phyloP scores from a whole-genome alignment of 2,888 invertebrate species.

The Tanytarsus gracilentus region DNA sequence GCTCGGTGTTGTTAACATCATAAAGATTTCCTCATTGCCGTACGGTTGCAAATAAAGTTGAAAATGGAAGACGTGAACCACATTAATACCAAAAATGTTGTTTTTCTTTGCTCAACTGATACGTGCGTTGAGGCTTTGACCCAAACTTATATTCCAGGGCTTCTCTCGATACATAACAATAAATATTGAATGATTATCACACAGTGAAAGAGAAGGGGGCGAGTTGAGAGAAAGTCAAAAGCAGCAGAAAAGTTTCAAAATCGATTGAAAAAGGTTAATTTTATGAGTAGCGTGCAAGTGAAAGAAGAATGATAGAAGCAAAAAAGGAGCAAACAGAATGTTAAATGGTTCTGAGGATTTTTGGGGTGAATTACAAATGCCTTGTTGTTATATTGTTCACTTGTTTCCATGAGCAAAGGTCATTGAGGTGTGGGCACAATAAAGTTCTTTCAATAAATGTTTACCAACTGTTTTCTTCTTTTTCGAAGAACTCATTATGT shows the following conservation, averaged over 20 bases:
- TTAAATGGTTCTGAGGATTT: conserved; percentile 24
- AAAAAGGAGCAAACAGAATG: neutral
- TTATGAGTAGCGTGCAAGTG: conserved; percentile 13
- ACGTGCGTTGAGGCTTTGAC: neutral
- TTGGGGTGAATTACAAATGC: conserved; percentile 21
- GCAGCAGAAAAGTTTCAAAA: neutral
- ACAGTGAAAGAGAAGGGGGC: neutral
- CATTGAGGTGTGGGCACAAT: neutral
- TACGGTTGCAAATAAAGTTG: conserved; percentile 17
- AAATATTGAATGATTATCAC: conserved; percentile 27
- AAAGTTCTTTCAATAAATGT: neutral
- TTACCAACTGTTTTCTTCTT: no score
- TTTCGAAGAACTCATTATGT: no score
- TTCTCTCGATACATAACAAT: conserved; percentile 10
- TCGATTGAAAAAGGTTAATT: conserved; percentile 28
- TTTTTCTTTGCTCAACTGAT: neutral
- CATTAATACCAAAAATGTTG: conserved; percentile 17
- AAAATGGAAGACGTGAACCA: conserved; percentile 20
- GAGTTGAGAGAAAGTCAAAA: conserved; percentile 4
- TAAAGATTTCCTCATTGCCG: conserved; percentile 3
- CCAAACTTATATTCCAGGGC: neutral
- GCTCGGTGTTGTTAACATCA: no score
- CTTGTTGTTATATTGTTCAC: conserved; percentile 4
- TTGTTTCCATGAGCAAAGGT: conserved; percentile 6
- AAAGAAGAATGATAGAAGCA: neutral